A percentile compares a stretch with the other conserved stretches of the same genome.
Conservation (phyloP, 2,113 vertebrate species). For the Gymnogyps californianus region DNA sequence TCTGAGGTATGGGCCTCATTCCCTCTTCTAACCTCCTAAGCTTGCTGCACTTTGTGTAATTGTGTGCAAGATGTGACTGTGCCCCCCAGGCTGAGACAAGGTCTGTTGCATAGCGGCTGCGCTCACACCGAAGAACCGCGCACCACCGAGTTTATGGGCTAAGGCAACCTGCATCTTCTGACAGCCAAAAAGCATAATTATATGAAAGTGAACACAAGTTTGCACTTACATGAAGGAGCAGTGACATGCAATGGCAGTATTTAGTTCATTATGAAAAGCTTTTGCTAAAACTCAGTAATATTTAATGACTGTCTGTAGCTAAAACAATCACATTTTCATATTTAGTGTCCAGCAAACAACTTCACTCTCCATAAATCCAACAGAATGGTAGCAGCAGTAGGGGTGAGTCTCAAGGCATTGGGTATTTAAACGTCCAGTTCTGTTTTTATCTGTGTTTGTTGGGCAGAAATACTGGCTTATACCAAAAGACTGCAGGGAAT, state of each 20-base stretch:
- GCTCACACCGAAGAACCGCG: neutral
- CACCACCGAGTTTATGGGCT: neutral
- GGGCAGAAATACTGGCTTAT: neutral
- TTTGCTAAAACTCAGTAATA: neutral
- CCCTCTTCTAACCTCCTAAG: neutral
- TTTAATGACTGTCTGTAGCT: neutral
- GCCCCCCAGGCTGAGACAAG: neutral
- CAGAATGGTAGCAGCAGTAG: neutral
- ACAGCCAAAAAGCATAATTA: neutral
- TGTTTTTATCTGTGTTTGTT: neutral
- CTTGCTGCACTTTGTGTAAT: neutral
- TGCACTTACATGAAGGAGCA: neutral
- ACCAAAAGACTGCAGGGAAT: neutral
- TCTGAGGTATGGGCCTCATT: neutral
- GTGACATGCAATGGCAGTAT: neutral
- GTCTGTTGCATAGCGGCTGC: neutral
- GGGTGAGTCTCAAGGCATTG: neutral
- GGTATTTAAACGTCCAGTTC: neutral
- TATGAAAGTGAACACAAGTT: neutral
- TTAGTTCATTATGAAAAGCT: neutral
- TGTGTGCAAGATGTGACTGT: neutral
- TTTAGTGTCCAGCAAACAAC: neutral
- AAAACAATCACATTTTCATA: neutral
- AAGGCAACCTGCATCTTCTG: neutral
- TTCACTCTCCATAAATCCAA: neutral